Base-by-base conservation (phyloP, 2,113 vertebrate species). In the Pteruthius melanotis region DNA sequence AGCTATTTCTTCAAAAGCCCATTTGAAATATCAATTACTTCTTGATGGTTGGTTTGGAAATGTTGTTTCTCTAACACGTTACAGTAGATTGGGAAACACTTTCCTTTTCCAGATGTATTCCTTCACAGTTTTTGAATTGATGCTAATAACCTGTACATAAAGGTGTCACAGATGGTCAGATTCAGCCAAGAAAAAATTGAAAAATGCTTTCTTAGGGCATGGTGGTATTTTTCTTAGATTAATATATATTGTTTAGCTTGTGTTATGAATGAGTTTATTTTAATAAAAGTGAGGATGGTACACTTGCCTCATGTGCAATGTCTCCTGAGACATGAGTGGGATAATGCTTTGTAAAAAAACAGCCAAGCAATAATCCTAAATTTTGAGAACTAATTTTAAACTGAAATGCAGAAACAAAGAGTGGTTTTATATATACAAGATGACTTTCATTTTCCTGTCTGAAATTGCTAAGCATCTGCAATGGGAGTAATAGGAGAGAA, bases 331-430 rank as follows among this genome's bases (percentile, higher is more conserved):
- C 47, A 7, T 56, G 63, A 59, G 52, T 94, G 35, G 47, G 66
- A 74, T 91, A 89, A 83, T 28, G 61, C 49, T 63, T 91, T 80
- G 54, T 60, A 8, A 59, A 93, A 89, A 94, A 71, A 0, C 30
- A 74, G 40, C 35, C 31, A 66, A 72, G 59, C 47, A 94, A 60
- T 85, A 87, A 82, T 86, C 44, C 49, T 93, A 86, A 88, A 83
- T 95, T 86, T 85, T 83, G 40, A 70, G 40, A 91, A 83, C n/a
- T 59, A 85, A 93, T 94, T 95, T 91, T 87, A 70, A 94, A 49
- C 42, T 74, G 53, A 89, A 89, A 94, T 89, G 33, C 47, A 71
- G 82, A 83, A 94, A 59, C 53, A 78, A 72, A 63, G 71, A 65
- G 42, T 59, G 22, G 31, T 61, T 45, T 79, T 89, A 35, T 74